phyloP scores from a whole-genome alignment of 2,113 vertebrate species.

The Sakesphorus luctuosus region DNA sequence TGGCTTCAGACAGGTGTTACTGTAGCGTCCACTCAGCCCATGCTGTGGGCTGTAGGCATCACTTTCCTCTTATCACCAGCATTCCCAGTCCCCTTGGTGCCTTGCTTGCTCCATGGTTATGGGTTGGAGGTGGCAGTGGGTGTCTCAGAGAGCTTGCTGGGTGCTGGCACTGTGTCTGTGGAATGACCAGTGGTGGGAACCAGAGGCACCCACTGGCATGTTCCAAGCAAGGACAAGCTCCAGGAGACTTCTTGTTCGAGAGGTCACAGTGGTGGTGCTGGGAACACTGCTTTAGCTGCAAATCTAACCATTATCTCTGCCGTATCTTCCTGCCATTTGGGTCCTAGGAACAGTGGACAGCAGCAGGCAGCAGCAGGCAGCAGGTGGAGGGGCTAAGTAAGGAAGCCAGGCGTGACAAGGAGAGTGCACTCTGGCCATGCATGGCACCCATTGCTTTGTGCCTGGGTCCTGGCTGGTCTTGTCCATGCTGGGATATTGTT shows the following conservation, averaged over 20 bases:
- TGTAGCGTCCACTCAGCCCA: background rate
- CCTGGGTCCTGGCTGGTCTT: background rate
- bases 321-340: background rate
- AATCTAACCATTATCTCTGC: background rate
- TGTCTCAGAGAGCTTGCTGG: background rate
- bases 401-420: background rate
- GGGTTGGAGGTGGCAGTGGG: rapidly evolving
- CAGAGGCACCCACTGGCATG: rapidly evolving
- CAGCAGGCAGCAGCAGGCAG: background rate
- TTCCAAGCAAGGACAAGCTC: background rate
- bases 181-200: too few species aligned
- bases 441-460: background rate
- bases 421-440: rapidly evolving
- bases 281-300: background rate
- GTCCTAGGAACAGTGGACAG: background rate
- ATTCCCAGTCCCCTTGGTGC: background rate
- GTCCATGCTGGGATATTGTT: rapidly evolving
- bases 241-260: rapidly evolving
- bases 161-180: background rate
- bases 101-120: background rate
- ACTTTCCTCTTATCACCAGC: background rate
- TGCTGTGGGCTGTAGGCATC: background rate
- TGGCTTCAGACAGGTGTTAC: rapidly evolving
- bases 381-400: rapidly evolving
- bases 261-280: rapidly evolving